Evolutionary conservation across 2,888 invertebrate genomes (phyloP), one percentile per base, ranked within the genome.

Genomic region (Lasius fuliginosus): DNA sequence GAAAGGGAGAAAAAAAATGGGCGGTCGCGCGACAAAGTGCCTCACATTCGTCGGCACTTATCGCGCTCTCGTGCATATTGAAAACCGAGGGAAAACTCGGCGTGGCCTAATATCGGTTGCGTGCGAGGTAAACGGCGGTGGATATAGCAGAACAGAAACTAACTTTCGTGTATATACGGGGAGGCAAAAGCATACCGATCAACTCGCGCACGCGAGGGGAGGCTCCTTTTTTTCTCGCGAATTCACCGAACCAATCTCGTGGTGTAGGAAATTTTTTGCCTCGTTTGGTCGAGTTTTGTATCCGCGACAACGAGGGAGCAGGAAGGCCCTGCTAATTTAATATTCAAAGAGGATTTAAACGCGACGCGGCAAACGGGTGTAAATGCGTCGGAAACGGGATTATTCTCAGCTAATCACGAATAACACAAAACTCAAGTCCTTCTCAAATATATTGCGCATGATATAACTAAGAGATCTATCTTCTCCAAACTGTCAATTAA

Each of bases 41-140:
- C 67, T 77, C 42, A 27, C 77, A 77, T 82, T 77, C 77, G 58
- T 58, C 15, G 65, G 58, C 58, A 65, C 82, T 82, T 76, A 82
- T 65, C 76, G 58, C 62, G 65, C 58, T 77, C 67, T 76, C 76
- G 77, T 76, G 82, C 82, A 77, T 82, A 82, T 82, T 77, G 77
- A 82, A 77, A 82, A 76, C 27, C 42, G 23, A 46, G 42, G 53
- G 71, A 69, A 69, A 81, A 71, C 46, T 46, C 71, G 56, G 33
- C 23, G 23, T 12, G 46, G 81, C 46, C 65, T 84, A 82, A 84
- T 82, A 67, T 73, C 73, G 65, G 71, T 84, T 56, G 84, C 84
- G 82, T 84, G 84, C 81, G 15, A 53, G 42, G 64, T 81, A 73
- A 53, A 69, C 68, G 58, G 42, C 56, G 40, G 36, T 36, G 56